Evolutionary conservation across 2,888 invertebrate species (phyloP), one percentile per base, ranked within the genome.

Genomic region (Himalopsyche tibetana): DNA sequence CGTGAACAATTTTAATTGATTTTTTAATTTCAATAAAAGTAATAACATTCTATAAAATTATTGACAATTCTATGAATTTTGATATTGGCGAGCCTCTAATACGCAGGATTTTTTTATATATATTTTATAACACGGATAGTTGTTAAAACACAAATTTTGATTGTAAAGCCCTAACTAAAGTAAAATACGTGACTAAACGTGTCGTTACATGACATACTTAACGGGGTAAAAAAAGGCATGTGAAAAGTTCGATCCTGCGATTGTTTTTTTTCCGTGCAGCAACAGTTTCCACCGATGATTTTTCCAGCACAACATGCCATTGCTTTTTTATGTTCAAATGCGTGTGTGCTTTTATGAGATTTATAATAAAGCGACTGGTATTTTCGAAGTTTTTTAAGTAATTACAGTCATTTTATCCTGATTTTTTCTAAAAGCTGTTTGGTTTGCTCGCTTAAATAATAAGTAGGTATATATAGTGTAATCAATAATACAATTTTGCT

Each of bases 141-240:
- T 45, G 6, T 45, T 45, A 6, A 45, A 45, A 9, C 45, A 45
- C 9, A 45, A 9, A 9, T 9, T 9, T 45, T 11, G 45, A 45
- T 45, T 45, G 45, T 45, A 8, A 6, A 69, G 69, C 69, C 69
- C 28, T 69, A 17, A 28, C 69, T 11, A 9, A 2, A 15, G 74
- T 36, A 28, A 19, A 63, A 63, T 74, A 74, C 74, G 38, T 74
- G 74, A 74, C 74, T 74, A 74, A 74, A 74, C 74, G 28, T 74
- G 74, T 38, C 74, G 74, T 74, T 38, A 74, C 74, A 74, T 74
- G 74, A 74, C 74, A 19, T 74, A 74, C 74, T 74, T 74, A 74
- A 74, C 11, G 74, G 11, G 74, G 36, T 36, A 38, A 36, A 74
- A 17, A n/a, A 63, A 63, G 15, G 1, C 36, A 15, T 12, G 38